These are phyloP conservation scores for Mesitornis unicolor DNA, from an alignment of 2,113 vertebrate species.

Conservation along the genomic window DNA sequence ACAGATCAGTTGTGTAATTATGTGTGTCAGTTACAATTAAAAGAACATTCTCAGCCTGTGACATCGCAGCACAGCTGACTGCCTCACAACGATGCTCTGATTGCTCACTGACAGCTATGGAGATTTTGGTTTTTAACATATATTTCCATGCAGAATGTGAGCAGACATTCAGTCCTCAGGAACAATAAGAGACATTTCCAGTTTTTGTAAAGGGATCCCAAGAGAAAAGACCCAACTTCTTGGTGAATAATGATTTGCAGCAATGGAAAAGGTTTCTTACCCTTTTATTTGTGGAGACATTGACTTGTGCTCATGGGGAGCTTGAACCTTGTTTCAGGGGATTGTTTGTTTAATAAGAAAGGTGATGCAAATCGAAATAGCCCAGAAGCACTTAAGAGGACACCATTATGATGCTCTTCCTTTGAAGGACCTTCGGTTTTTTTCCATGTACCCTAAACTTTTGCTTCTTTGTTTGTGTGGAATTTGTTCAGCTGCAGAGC, in stretches of 20 bases:
- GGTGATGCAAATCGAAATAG: slow-evolving; percentile 26
- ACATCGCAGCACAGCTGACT: slow-evolving; percentile 61
- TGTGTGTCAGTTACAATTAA: slow-evolving; percentile 79
- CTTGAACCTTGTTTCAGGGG: neutral
- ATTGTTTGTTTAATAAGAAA: slow-evolving; percentile 26
- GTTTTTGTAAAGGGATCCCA: slow-evolving; percentile 16
- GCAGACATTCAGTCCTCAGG: neutral
- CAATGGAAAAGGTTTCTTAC: neutral
- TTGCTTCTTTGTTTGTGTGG: neutral
- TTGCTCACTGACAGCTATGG: slow-evolving; percentile 39
- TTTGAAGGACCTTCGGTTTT: neutral
- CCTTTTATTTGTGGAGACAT: slow-evolving; percentile 24
- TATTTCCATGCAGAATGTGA: slow-evolving; percentile 26
- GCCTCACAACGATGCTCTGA: slow-evolving; percentile 49
- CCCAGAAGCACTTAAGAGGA: neutral
- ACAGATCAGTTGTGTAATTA: slow-evolving; percentile 77
- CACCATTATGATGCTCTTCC: neutral
- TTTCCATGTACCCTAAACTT: neutral
- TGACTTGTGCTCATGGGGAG: slow-evolving; percentile 22
- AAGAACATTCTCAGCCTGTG: slow-evolving; percentile 76
- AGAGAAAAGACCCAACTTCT: slow-evolving; percentile 22
- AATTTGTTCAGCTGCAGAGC: neutral
- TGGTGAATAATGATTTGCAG: slow-evolving; percentile 30
- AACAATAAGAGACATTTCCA: neutral
- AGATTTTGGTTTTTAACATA: neutral